Conservation (phyloP, 2,888 invertebrate genomes). For the Uropetala carovei region DNA sequence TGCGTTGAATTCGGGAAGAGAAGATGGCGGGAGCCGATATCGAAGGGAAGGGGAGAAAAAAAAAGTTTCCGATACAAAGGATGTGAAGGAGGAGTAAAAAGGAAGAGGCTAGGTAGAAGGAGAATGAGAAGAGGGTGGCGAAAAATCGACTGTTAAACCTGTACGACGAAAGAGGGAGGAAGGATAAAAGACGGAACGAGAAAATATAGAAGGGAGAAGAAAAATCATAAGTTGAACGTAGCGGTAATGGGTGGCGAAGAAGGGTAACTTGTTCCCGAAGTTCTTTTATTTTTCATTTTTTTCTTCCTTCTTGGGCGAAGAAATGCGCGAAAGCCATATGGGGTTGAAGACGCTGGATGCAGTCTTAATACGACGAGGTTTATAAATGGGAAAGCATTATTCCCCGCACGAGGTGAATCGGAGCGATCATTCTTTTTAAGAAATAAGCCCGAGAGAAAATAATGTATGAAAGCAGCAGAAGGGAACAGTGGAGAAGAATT, state of each 20-base stretch:
- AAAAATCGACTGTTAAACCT: conserved; percentile 3
- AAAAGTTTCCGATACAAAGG: conserved; percentile 29
- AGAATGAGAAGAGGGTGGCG: background rate
- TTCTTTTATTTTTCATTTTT: background rate
- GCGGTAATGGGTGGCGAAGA: background rate
- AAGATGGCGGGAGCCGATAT: background rate
- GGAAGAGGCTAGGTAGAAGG: background rate
- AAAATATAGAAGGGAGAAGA: background rate
- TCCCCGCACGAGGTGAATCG: background rate
- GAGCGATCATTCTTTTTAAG: no score
- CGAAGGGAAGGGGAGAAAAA: background rate
- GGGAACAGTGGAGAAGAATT: no score
- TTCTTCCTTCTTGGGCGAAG: background rate
- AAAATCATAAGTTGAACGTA: conserved; percentile 9
- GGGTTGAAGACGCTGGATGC: background rate
- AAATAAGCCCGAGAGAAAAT: no score
- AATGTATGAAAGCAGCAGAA: no score
- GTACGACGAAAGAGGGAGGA: background rate
- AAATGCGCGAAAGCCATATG: background rate
- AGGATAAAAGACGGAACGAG: background rate
- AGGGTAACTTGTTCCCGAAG: background rate
- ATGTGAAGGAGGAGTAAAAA: background rate
- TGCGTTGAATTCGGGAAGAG: conserved; percentile 44
- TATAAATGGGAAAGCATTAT: background rate
- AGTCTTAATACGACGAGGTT: background rate